Evolutionary conservation across 2,888 invertebrate species (phyloP).

Genomic region (Athalia cordata): DNA sequence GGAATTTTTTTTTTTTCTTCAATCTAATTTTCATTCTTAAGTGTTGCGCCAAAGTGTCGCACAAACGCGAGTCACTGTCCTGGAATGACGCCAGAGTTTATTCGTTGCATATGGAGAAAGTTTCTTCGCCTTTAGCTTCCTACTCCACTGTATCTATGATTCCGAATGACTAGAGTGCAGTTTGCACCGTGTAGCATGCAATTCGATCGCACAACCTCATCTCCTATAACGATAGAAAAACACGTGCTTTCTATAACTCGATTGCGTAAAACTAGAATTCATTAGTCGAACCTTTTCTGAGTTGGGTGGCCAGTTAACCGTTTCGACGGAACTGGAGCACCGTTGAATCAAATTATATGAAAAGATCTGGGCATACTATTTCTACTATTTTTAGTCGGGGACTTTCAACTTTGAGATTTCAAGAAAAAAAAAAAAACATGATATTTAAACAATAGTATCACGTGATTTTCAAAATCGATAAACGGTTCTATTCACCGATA

Average conservation of each 20-base stretch:
- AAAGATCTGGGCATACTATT: no score
- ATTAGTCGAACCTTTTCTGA: not conserved
- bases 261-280: conserved; percentile 3
- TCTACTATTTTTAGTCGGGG: no score
- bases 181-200: not conserved
- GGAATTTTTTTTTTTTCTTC: conserved; percentile 11
- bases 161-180: conserved; percentile 21
- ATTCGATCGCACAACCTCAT: conserved; percentile 9
- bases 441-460: no score
- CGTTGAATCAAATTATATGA: not conserved
- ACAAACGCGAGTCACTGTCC: conserved; percentile 24
- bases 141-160: conserved; percentile 3
- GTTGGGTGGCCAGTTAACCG: not conserved
- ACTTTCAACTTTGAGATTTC: no score
- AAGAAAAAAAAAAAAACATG: no score
- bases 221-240: conserved; percentile 13
- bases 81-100: conserved; percentile 4
- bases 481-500: no score
- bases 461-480: no score
- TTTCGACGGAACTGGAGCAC: conserved; percentile 1
- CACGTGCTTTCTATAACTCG: not conserved
- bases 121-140: conserved; percentile 29
- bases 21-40: not conserved
- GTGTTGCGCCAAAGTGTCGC: conserved; percentile 26
- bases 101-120: conserved; percentile 43